Percentiles rank a stretch among this genome's conserved stretches.
phyloP scores from a whole-genome alignment of 2,797 vertebrate species.

The Notoglanidium macrostoma region DNA sequence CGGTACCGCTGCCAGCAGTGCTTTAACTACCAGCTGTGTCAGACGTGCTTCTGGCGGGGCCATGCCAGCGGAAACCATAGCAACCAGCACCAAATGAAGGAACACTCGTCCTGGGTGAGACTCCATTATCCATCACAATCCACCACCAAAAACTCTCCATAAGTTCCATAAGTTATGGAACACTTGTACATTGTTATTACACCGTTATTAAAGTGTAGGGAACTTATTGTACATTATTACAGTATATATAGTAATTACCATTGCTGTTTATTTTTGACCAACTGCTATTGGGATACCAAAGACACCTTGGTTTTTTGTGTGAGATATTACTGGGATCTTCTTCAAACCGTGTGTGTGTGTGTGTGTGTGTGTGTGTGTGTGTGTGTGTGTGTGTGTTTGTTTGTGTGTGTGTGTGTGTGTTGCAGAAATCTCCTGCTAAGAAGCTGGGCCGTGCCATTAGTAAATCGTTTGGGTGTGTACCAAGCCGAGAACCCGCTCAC shows the following conservation, averaged over 20 bases:
- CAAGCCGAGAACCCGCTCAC: conserved; percentile 84
- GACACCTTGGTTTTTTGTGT: no score
- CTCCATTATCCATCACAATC: not conserved
- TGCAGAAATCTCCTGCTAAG: conserved; percentile 89
- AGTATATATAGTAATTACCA: no score
- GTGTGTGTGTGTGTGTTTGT: conserved; percentile 11
- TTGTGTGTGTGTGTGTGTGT: conserved; percentile 13
- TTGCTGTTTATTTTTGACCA: no score
- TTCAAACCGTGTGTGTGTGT: not conserved
- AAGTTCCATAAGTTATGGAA: not conserved
- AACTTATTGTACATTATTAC: no score
- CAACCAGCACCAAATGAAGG: conserved; percentile 98
- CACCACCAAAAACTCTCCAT: not conserved
- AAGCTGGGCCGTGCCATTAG: conserved; percentile 93
- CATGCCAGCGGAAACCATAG: conserved; percentile 87
- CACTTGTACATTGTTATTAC: not conserved
- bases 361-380: not conserved
- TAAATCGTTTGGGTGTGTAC: conserved; percentile 90
- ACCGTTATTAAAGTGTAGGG: not conserved
- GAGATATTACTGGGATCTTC: not conserved
- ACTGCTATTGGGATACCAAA: no score
- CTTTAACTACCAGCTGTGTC: conserved; percentile 95
- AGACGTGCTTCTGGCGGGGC: conserved; percentile 92
- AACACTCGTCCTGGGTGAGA: conserved; percentile 94
- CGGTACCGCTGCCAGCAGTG: conserved; percentile 96